Evolutionary conservation across 2,888 invertebrate species (phyloP).

Genomic region (Cheilosia impressa): DNA sequence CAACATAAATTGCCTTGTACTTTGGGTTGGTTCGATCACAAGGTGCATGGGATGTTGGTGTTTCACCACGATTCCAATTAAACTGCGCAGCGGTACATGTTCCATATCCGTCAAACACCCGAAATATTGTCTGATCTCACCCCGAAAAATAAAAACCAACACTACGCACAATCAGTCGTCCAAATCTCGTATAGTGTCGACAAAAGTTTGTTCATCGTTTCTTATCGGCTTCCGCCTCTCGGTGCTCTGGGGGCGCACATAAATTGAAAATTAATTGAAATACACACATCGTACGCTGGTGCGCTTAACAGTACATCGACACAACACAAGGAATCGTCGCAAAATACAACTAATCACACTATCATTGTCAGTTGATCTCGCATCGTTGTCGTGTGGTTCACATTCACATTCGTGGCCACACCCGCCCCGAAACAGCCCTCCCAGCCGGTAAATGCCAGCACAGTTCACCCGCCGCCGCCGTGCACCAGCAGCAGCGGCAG

Average conservation of each 20-base stretch:
- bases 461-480: conserved; percentile 33
- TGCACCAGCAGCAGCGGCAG: conserved; percentile 31
- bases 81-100: background rate
- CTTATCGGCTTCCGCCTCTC: conserved; percentile 62
- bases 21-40: conserved; percentile 6
- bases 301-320: conserved; percentile 54
- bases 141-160: conserved; percentile 8
- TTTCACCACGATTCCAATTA: background rate
- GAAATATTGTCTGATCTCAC: conserved; percentile 67
- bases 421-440: conserved; percentile 30
- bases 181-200: conserved; percentile 53
- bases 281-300: conserved; percentile 55
- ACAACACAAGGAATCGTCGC: conserved; percentile 67
- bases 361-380: conserved; percentile 70
- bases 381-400: conserved; percentile 25
- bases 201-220: conserved; percentile 57
- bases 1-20: background rate
- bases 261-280: conserved; percentile 75
- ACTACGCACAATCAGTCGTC: conserved; percentile 28
- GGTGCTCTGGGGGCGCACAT: conserved; percentile 30
- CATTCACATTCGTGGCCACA: conserved; percentile 65
- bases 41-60: background rate
- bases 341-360: conserved; percentile 74
- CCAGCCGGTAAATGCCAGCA: conserved; percentile 22
- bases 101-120: conserved; percentile 14